These are phyloP conservation scores for Pogonophryne albipinna DNA, from an alignment of 2,797 vertebrate genomes.

Conservation along the genomic window DNA sequence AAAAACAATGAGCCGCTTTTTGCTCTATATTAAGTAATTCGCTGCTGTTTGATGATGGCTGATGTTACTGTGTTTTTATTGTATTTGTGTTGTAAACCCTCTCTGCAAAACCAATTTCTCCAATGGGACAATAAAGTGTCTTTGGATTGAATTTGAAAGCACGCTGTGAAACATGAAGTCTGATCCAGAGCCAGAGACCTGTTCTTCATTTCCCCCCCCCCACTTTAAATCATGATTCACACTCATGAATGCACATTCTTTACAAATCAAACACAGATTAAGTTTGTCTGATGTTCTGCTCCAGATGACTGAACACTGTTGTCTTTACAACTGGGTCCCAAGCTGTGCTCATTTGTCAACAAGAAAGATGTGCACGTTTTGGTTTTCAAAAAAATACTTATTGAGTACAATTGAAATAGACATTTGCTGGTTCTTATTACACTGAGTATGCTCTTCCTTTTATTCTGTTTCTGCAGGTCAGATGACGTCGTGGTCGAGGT, in stretches of 20 bases:
- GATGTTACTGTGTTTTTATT: conserved; percentile 40
- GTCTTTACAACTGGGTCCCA: not conserved
- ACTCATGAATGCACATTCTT: conserved; percentile 35
- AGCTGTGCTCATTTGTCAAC: not conserved
- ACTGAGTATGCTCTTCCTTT: not conserved
- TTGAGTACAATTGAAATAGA: not conserved
- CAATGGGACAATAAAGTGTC: conserved; percentile 35
- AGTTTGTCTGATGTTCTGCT: conserved; percentile 15
- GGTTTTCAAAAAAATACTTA: not conserved
- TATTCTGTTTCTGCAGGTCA: conserved; percentile 86
- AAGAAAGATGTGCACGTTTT: not conserved
- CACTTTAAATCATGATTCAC: conserved; percentile 31
- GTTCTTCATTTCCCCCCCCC: conserved; percentile 41
- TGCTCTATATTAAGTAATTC: conserved; percentile 18
- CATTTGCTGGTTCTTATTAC: not conserved
- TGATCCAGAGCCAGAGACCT: conserved; percentile 32
- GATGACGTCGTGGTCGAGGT: conserved; percentile 90
- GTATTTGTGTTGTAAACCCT: conserved; percentile 25
- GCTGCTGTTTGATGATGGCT: conserved; percentile 6
- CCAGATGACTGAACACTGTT: conserved; percentile 2
- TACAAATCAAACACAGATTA: conserved; percentile 38
- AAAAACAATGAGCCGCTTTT: conserved; percentile 25
- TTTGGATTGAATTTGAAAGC: conserved; percentile 17
- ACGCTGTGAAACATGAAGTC: conserved; percentile 12
- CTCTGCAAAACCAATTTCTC: conserved; percentile 31